phyloP scores from a whole-genome alignment of 1,140 invertebrate genomes.

The Leptestheria dahalacensis region DNA sequence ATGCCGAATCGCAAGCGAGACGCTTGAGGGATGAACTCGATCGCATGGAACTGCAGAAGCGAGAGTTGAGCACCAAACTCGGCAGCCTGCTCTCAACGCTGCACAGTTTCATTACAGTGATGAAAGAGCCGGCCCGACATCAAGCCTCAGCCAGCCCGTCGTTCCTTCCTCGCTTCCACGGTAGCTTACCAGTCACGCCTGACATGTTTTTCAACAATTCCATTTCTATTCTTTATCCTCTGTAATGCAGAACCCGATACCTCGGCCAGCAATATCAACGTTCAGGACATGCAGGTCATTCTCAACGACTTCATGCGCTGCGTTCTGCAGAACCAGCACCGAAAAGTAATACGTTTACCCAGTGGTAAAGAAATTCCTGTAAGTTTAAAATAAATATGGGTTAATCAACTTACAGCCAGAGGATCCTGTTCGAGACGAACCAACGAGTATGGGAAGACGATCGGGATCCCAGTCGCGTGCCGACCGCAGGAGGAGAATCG shows the following conservation, averaged over 20 bases:
- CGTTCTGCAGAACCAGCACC: background rate
- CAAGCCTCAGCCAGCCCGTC: background rate
- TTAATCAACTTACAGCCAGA: background rate
- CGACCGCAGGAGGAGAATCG: background rate
- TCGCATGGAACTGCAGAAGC: background rate
- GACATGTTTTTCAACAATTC: no score
- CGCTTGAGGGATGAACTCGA: constrained; percentile 1
- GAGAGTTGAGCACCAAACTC: background rate
- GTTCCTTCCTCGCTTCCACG: background rate
- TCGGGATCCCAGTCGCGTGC: background rate
- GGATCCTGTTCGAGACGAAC: background rate
- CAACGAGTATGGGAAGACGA: background rate
- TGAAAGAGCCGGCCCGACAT: background rate
- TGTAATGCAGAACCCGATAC: no score
- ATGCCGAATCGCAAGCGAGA: constrained; percentile 1
- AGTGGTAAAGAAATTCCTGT: background rate
- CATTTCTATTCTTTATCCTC: no score
- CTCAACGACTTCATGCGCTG: constrained; percentile 5
- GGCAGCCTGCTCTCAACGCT: background rate
- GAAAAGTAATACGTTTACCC: background rate
- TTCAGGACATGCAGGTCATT: background rate
- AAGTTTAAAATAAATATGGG: background rate
- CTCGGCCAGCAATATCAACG: background rate
- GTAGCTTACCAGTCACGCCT: no score
- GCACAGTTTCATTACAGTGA: background rate